Percentiles rank a stretch among this genome's conserved stretches.
Conservation (phyloP, 2,797 vertebrate species). For the Squalus acanthias region DNA sequence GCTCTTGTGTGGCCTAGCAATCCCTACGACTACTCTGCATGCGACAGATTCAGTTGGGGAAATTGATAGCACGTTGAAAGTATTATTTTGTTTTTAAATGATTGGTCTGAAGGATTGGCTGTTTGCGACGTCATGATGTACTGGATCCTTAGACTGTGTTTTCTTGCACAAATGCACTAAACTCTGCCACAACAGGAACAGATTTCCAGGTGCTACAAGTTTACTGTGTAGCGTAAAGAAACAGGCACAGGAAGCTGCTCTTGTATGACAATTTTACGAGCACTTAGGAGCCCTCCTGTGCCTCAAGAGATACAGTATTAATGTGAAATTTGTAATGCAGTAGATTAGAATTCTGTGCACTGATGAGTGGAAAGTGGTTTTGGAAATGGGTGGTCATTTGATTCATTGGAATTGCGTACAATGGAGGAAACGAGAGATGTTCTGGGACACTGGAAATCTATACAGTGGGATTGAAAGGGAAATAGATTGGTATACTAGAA, state of each 20-base stretch:
- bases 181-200: neutral
- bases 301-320: neutral
- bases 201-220: neutral
- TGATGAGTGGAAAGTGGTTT: neutral
- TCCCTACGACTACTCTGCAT: neutral
- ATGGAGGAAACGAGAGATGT: neutral
- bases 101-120: neutral
- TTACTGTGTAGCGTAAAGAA: neutral
- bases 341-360: neutral
- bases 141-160: neutral
- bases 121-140: neutral
- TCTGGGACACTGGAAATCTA: neutral
- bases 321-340: neutral
- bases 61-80: neutral
- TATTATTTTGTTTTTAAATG: neutral
- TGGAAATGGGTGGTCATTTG: neutral
- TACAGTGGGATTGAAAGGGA: neutral
- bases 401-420: neutral
- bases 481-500: neutral
- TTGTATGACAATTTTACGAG: neutral
- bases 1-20: neutral
- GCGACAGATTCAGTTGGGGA: neutral
- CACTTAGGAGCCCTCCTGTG: too few relatives aligned
- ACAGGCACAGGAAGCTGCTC: too few relatives aligned
- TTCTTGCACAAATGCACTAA: neutral